phyloP scores from a whole-genome alignment of 2,888 invertebrate genomes.

The Clitarchus hookeri region DNA sequence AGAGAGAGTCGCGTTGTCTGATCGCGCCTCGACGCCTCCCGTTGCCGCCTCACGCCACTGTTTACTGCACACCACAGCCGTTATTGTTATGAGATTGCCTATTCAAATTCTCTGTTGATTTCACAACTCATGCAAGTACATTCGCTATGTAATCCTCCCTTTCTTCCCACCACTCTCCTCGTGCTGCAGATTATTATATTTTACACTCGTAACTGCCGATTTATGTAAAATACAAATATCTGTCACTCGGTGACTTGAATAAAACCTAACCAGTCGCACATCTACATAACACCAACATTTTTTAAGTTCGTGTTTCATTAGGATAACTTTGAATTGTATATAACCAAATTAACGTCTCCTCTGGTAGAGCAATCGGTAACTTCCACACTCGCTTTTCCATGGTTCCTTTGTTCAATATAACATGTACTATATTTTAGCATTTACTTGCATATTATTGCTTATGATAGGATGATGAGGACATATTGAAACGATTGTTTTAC shows the following conservation, averaged over 20 bases:
- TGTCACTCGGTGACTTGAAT: not conserved
- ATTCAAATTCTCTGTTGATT: slow-evolving; percentile 14
- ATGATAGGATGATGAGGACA: too few species aligned
- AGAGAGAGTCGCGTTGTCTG: slow-evolving; percentile 9
- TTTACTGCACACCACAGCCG: too few species aligned
- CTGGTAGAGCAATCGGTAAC: too few species aligned
- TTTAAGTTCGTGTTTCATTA: too few species aligned
- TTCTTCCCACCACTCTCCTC: not conserved
- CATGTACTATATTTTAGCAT: too few species aligned
- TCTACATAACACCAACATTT: not conserved
- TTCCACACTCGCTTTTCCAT: too few species aligned
- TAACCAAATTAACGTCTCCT: too few species aligned
- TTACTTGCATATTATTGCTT: too few species aligned
- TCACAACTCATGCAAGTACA: not conserved
- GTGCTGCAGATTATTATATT: not conserved
- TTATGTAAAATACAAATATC: not conserved
- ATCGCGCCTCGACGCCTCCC: too few species aligned
- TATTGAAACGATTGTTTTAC: too few species aligned
- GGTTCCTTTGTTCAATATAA: too few species aligned
- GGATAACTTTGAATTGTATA: too few species aligned
- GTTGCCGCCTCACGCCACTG: slow-evolving; percentile 59
- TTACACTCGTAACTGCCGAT: not conserved
- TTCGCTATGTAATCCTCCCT: not conserved
- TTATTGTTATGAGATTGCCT: not conserved
- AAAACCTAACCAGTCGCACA: not conserved